These are phyloP conservation scores for Danaus chrysippus DNA, from an alignment of 2,888 invertebrate species.

Conservation along the genomic window DNA sequence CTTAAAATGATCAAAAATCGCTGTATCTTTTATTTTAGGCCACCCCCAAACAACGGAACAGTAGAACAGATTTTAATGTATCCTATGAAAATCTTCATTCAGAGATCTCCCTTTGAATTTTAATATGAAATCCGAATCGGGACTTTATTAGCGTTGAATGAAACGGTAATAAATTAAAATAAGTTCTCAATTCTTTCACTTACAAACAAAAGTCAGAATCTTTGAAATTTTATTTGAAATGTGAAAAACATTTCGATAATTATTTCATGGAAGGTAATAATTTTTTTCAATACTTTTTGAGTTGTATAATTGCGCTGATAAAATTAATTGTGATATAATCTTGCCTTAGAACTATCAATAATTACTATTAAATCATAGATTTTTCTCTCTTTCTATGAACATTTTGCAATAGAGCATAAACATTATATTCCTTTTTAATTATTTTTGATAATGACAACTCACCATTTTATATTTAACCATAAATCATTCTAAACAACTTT, in stretches of 20 bases:
- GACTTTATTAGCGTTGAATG: slow-evolving; percentile 72
- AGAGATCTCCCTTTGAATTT: slow-evolving; percentile 70
- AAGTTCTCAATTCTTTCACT: slow-evolving; percentile 43
- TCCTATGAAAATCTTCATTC: slow-evolving; percentile 77
- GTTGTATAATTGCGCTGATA: too few species aligned
- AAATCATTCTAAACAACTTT: neutral
- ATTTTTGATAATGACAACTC: too few species aligned
- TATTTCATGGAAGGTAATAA: neutral
- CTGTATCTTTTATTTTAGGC: slow-evolving; percentile 34
- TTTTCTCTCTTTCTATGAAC: too few species aligned
- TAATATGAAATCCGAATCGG: slow-evolving; percentile 72
- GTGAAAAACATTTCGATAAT: neutral
- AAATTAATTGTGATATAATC: too few species aligned
- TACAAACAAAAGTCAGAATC: slow-evolving; percentile 13
- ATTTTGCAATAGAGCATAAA: too few species aligned
- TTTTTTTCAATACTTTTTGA: too few species aligned
- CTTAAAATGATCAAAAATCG: slow-evolving; percentile 9
- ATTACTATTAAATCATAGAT: too few species aligned
- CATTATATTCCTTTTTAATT: too few species aligned
- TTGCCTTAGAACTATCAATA: too few species aligned
- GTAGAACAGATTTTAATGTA: slow-evolving; percentile 77
- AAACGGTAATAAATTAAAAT: slow-evolving; percentile 66
- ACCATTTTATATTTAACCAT: neutral
- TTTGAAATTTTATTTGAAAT: neutral
- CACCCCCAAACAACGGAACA: slow-evolving; percentile 48